phyloP scores from a whole-genome alignment of 2,113 vertebrate genomes.

The Heterotilapia buettikoferi region DNA sequence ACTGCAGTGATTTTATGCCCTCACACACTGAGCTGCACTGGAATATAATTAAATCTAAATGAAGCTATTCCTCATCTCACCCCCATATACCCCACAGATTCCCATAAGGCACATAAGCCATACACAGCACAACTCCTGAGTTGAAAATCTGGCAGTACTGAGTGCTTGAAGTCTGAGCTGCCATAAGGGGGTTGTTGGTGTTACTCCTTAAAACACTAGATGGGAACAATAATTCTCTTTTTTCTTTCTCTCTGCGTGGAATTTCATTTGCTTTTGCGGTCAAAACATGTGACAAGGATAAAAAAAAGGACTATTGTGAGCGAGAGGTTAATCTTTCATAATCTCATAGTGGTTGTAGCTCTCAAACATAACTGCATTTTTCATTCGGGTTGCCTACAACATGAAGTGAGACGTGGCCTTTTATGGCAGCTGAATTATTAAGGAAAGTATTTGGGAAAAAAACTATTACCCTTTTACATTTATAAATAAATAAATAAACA shows the following conservation, averaged over 20 bases:
- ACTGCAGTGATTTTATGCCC: background rate
- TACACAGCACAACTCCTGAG: background rate
- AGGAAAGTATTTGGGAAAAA: background rate
- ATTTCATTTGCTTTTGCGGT: background rate
- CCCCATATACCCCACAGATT: background rate
- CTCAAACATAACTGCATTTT: background rate
- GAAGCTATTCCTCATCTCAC: background rate
- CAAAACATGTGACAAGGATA: constrained; percentile 31
- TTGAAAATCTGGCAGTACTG: background rate
- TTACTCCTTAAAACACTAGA: background rate
- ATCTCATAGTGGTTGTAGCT: background rate
- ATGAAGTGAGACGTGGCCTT: background rate
- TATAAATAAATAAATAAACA: background rate
- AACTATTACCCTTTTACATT: background rate
- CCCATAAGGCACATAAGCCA: background rate
- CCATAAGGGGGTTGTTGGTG: background rate
- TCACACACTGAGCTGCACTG: background rate
- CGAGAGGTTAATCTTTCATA: constrained; percentile 18
- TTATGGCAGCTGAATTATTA: background rate
- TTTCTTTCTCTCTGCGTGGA: background rate
- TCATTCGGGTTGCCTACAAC: background rate
- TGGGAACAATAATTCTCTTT: background rate
- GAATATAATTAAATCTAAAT: background rate
- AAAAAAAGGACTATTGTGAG: background rate
- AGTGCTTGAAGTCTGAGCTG: background rate